Percentiles rank a stretch among this genome's conserved stretches.
Conservation (phyloP, 1,140 invertebrate genomes). For the Drosophila triauraria region DNA sequence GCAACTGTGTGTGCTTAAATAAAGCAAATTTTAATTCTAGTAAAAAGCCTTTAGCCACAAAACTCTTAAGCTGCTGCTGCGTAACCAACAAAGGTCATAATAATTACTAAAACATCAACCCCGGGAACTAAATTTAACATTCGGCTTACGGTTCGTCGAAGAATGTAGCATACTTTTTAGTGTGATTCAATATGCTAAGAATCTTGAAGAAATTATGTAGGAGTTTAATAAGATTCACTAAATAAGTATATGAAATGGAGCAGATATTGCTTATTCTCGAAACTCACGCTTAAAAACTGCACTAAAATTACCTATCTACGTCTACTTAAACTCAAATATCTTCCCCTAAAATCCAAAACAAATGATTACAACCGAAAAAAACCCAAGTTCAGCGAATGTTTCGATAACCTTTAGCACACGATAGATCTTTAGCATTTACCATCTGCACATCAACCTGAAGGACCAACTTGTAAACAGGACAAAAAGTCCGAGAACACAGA, state of each 20-base stretch:
- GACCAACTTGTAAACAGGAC: conserved; percentile 44
- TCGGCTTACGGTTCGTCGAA: neutral
- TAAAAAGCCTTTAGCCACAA: conserved; percentile 5
- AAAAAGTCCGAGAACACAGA: conserved; percentile 41
- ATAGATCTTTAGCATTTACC: conserved; percentile 15
- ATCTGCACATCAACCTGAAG: conserved; percentile 5
- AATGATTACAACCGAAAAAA: conserved; percentile 3
- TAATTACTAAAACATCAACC: conserved; percentile 10
- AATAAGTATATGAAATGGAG: too few relatives aligned
- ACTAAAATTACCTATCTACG: too few relatives aligned
- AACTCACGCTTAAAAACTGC: too few relatives aligned
- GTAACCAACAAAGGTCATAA: conserved; percentile 1
- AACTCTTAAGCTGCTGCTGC: neutral
- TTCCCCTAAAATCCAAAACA: neutral
- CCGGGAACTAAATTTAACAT: neutral
- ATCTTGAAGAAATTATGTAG: too few relatives aligned
- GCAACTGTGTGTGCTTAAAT: conserved; percentile 20
- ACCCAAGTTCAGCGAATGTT: conserved; percentile 19
- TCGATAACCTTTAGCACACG: conserved; percentile 23
- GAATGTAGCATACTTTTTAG: conserved; percentile 2
- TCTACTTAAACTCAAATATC: neutral
- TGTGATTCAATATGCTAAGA: neutral
- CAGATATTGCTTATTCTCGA: too few relatives aligned
- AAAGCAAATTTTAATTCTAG: conserved; percentile 9
- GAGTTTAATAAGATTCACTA: neutral